Evolutionary conservation across 2,888 invertebrate genomes (phyloP), one percentile per base, ranked within the genome.

Genomic region (Pristionchus entomophagus): DNA sequence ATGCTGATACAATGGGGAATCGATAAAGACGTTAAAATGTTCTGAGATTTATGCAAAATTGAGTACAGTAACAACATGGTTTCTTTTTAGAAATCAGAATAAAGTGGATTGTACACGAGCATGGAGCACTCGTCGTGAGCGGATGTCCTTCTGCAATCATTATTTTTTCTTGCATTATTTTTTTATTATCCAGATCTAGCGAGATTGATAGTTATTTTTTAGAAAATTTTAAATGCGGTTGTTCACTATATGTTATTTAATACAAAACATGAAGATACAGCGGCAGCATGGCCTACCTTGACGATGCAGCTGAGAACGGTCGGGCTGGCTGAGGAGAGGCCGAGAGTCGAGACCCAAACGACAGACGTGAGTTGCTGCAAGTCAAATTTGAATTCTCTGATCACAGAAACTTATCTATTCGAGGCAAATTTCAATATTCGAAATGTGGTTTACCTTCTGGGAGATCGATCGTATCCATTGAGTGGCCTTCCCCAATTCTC

Each of bases 21-120:
- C 56, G 56, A 56, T 56, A 5, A 26, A n/a, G n/a, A n/a, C n/a
- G n/a, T n/a, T n/a, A n/a, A n/a, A n/a, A n/a, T n/a, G n/a, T n/a
- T n/a, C n/a, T n/a, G n/a, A n/a, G n/a, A n/a, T n/a, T n/a, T n/a
- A n/a, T n/a, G n/a, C n/a, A n/a, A n/a, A n/a, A n/a, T n/a, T n/a
- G n/a, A n/a, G n/a, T n/a, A 22, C 17, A 22, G 35, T n/a, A 69
- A 69, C n/a, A 17, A 69, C 17, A 38, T 29, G 29, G 62, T 69
- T 41, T 38, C 69, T 22, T 69, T n/a, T 78, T 38, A 78, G 38
- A 22, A 90, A 81, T 90, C 90, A 62, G 87, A 86, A 85, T 89
- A 90, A 5, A 89, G 88, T 35, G 90, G 90, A 77, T 90, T 90
- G 85, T 89, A 89, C 87, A 90, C 89, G 81, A 89, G 65, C 80